Conservation (phyloP, 2,797 vertebrate species). For the Myotis planiceps region DNA sequence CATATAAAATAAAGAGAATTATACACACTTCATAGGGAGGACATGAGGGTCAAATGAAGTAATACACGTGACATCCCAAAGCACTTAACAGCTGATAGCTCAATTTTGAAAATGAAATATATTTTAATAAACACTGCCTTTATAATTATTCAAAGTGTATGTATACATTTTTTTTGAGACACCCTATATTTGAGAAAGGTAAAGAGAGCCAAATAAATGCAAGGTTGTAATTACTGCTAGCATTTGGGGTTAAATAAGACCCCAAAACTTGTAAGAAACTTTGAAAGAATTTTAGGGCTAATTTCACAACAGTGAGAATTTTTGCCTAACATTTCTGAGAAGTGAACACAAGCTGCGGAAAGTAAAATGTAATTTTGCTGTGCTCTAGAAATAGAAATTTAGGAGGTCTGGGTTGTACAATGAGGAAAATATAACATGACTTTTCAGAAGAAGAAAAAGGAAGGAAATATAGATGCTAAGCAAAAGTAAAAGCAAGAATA, state of each 20-base stretch:
- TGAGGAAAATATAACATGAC: not conserved
- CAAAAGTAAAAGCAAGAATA: not conserved
- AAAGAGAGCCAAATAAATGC: not conserved
- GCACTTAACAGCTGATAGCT: not conserved
- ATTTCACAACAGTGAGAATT: constrained; percentile 31
- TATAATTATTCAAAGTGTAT: not conserved
- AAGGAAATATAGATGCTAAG: not conserved
- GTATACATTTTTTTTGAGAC: not conserved
- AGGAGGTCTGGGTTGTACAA: not conserved
- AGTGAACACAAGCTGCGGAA: not conserved
- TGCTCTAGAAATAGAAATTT: constrained; percentile 25
- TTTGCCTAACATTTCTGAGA: constrained; percentile 2
- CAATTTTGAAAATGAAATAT: not conserved
- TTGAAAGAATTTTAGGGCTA: not conserved
- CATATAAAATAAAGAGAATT: not conserved
- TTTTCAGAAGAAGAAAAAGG: not conserved
- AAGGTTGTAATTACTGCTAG: not conserved
- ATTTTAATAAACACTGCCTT: not conserved
- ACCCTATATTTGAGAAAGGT: not conserved
- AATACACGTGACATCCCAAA: not conserved
- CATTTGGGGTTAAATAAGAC: not conserved
- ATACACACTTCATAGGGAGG: not conserved
- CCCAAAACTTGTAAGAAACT: not conserved
- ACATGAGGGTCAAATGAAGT: not conserved
- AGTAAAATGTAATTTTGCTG: not conserved